Base-by-base conservation (phyloP, 2,888 invertebrate genomes). In the Mystacides longicornis region DNA sequence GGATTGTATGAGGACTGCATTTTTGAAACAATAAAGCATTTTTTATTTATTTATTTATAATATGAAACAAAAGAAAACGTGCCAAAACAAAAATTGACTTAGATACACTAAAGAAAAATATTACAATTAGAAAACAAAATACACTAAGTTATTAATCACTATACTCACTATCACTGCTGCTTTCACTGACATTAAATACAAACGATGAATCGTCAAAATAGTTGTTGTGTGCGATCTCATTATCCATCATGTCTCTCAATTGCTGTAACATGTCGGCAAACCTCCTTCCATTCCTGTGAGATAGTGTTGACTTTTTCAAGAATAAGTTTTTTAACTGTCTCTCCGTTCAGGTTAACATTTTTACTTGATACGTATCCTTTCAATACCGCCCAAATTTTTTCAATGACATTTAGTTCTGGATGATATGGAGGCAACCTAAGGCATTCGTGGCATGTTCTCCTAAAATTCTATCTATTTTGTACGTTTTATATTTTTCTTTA, bases 341-440 rank as follows among this genome's bases (percentile, higher is more conserved):
- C 48, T 23, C 16, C 48, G 16, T 23, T 48, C 3, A 48, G 23
- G 16, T 22, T 20, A 4, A 23, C 48, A 48, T 48, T 48, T n/a
- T 9, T 48, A 21, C 23, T 23, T 23, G 48, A 23, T 5, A 48
- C 23, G 23, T 48, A 48, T 23, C 48, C 48, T n/a, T 48, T 48
- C 3, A 48, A n/a, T 23, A 23, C 3, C 22, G 48, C 23, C 48
- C 48, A 48, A 48, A 23, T 48, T 48, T 48, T 48, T 48, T 48
- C 48, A n/a, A 48, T 48, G 3, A 23, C 23, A 16, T 48, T 48
- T 23, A 48, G 16, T 23, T 48, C 48, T 3, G 48, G 23, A 48
- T 48, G 23, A 23, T 48, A 48, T 23, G 16, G 48, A 23, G 48
- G 23, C 22, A 48, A 23, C 23, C 48, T 48, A 23, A 48, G 23